Conservation (phyloP, 2,113 vertebrate genomes). For the Lutjanus erythropterus region DNA sequence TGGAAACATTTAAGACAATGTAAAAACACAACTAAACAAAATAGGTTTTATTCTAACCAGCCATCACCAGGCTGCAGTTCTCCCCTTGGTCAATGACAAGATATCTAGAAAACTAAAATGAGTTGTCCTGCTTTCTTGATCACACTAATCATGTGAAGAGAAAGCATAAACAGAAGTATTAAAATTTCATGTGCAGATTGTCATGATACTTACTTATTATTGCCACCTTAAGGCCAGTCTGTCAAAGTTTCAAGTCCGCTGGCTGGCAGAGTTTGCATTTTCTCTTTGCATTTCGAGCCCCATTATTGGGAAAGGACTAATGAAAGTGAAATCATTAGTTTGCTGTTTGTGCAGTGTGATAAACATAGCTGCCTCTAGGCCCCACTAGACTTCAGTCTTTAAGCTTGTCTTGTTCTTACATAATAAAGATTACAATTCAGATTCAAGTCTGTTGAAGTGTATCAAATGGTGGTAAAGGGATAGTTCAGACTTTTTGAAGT, state of each 20-base stretch:
- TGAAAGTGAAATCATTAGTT: background rate
- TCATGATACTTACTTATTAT: too few species aligned
- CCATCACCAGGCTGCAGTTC: background rate
- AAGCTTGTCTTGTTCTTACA: background rate
- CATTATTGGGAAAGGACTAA: background rate
- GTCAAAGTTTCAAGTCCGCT: background rate
- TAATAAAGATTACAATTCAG: background rate
- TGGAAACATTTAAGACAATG: too few species aligned
- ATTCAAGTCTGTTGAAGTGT: background rate
- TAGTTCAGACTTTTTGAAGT: too few species aligned
- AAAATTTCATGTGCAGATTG: background rate
- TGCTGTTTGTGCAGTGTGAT: background rate
- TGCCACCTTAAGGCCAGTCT: background rate
- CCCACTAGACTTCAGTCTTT: background rate
- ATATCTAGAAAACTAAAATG: background rate
- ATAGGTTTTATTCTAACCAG: too few species aligned
- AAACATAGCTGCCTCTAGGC: background rate
- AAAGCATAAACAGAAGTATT: background rate
- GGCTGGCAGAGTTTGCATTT: background rate
- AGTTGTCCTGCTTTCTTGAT: too few species aligned
- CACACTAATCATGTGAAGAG: background rate
- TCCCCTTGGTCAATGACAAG: too few species aligned
- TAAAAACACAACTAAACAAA: too few species aligned
- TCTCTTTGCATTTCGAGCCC: background rate
- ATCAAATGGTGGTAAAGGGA: too few species aligned